Evolutionary conservation across 2,888 invertebrate genomes (phyloP).

Genomic region (Drosophila testacea): DNA sequence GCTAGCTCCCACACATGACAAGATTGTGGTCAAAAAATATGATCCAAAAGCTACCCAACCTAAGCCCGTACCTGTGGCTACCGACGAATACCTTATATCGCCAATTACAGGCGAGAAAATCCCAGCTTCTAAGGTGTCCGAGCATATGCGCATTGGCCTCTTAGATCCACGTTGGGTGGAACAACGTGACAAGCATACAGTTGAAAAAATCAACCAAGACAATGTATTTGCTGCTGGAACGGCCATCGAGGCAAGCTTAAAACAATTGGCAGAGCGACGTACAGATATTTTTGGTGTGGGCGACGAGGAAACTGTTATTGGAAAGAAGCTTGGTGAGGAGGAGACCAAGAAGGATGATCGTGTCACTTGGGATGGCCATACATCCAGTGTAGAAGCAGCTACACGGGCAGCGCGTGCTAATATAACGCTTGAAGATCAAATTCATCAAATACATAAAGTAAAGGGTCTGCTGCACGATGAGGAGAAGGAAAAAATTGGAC

Average conservation of each 20-base stretch:
- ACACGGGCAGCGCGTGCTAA: slow-evolving; percentile 97
- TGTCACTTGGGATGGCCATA: slow-evolving; percentile 99
- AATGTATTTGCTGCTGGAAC: slow-evolving; percentile 88
- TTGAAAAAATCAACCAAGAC: slow-evolving; percentile 96
- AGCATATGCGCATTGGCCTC: slow-evolving; percentile 98
- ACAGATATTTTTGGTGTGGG: slow-evolving; percentile 99
- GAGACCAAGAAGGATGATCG: slow-evolving; percentile 94
- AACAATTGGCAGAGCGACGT: slow-evolving; percentile 98
- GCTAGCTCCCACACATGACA: no score
- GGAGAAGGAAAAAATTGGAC: slow-evolving; percentile 98
- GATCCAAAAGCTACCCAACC: no score
- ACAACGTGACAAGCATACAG: slow-evolving; percentile 96
- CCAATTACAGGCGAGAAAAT: no score
- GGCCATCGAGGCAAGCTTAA: slow-evolving; percentile 98
- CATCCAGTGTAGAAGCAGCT: slow-evolving; percentile 97
- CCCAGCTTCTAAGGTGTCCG: slow-evolving; percentile 97
- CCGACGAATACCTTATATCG: no score
- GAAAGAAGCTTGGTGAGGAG: slow-evolving; percentile 98
- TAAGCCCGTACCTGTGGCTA: no score
- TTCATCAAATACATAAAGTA: slow-evolving; percentile 97
- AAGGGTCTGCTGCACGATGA: slow-evolving; percentile 97
- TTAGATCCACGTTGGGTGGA: slow-evolving; percentile 99
- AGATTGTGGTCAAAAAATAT: no score
- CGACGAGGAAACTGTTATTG: slow-evolving; percentile 99
- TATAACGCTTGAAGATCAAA: slow-evolving; percentile 98